Conservation (phyloP, 2,113 vertebrate genomes). For the Cygnus atratus region DNA sequence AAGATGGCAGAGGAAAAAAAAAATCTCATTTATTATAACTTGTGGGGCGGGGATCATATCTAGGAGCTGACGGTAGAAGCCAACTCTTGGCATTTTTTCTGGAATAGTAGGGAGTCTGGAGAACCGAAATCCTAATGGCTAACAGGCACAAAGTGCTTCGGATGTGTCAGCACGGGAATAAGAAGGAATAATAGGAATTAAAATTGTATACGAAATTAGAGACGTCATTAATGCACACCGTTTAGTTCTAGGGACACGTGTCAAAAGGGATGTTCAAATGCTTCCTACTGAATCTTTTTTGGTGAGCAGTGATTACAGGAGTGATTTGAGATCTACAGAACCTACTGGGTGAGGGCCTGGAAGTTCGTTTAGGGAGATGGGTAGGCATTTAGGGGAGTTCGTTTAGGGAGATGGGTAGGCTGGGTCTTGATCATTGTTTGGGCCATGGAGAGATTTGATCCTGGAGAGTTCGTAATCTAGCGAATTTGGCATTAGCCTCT, state of each 20-base stretch:
- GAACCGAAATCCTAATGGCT: background rate
- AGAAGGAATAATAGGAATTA: background rate
- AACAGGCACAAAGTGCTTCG: background rate
- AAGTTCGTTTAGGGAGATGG: background rate
- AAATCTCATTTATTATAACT: background rate
- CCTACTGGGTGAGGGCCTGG: background rate
- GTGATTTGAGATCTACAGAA: background rate
- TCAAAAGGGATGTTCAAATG: background rate
- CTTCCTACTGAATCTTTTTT: background rate
- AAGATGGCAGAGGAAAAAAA: background rate
- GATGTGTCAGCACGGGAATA: background rate
- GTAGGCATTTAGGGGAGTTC: no score
- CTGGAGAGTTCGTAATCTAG: background rate
- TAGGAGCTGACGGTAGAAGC: background rate
- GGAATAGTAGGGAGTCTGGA: background rate
- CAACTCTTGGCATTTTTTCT: background rate
- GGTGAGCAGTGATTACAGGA: background rate
- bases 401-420: no score
- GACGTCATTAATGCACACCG: background rate
- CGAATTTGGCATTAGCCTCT: background rate
- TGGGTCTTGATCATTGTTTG: background rate
- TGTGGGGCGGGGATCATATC: fast-evolving
- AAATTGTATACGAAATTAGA: background rate
- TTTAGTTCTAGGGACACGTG: background rate
- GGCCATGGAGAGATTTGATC: background rate